Evolutionary conservation across 2,113 vertebrate species (phyloP), one percentile per base, ranked within the genome.

Genomic region (Petrocephalus microphthalmus): DNA sequence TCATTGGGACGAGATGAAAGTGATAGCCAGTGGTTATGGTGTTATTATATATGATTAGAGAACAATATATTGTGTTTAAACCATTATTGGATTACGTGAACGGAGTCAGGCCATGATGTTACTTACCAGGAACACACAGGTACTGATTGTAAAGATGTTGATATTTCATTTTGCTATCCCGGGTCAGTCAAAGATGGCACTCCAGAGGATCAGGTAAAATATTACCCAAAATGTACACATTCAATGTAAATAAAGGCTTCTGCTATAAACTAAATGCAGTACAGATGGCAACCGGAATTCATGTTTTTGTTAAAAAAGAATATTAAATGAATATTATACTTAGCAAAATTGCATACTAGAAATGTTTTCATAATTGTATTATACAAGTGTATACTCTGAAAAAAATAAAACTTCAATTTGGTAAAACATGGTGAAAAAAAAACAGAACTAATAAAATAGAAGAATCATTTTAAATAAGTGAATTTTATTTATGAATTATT

Each of bases 21-120:
- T 89, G 87, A 91, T 88, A 87, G 92, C 93, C 91, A 89, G 67
- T 86, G 89, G 92, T 87, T 87, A 90, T 71, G 71, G 29, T 90
- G 89, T 87, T 89, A 92, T 91, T 91, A 89, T 88, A 86, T 90
- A 54, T 89, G 74, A 90, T 91, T 91, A 89, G 47, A 64, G 64
- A 25, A 37, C 78, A 49, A 86, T 88, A 84, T 87, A 87, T 90
- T 90, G 22, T 49, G 42, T 81, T 89, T 89, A 89, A 20, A 90
- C 56, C 83, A 74, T 11, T 29, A 53, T 84, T 51, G 17, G 2
- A 85, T 85, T 49, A 33, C 15, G 33, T 49, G 81, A 49, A 45
- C 74, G 7, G 5, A 42, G 20, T 78, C 71, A 78, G 4, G 33
- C 33, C 71, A 37, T 42, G 29, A 2, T 42, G 29, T 78, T 78